Percentiles rank a stretch among this genome's conserved stretches.
Conservation (phyloP, 2,113 vertebrate species). For the Alosa alosa region DNA sequence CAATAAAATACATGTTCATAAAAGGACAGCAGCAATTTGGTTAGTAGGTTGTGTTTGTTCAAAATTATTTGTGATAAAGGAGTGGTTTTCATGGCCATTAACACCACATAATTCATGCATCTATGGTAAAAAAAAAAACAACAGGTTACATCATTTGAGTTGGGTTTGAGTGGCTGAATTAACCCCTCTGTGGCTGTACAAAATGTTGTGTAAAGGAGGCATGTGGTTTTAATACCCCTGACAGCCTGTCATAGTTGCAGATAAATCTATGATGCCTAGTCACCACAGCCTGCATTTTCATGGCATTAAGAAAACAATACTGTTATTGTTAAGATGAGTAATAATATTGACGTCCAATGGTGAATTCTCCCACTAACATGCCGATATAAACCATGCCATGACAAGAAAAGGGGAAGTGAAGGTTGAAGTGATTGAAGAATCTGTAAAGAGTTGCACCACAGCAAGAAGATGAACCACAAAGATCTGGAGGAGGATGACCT, state of each 20-base stretch:
- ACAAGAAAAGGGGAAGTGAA: not conserved
- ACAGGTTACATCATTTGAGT: not conserved
- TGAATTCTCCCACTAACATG: not conserved
- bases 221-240: not conserved
- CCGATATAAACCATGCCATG: not conserved
- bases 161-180: not conserved
- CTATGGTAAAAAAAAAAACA: too few relatives aligned
- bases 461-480: conserved; percentile 79
- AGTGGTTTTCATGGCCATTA: not conserved
- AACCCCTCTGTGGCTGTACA: not conserved
- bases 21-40: not conserved
- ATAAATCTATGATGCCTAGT: not conserved
- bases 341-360: not conserved
- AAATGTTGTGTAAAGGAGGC: not conserved
- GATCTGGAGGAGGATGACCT: conserved; percentile 84
- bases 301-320: not conserved
- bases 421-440: conserved; percentile 52
- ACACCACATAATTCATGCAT: not conserved
- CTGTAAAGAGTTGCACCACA: conserved; percentile 32
- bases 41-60: not conserved
- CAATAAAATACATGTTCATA: not conserved
- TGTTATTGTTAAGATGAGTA: not conserved
- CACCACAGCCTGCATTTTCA: not conserved
- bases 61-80: not conserved
- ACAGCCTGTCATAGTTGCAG: not conserved